Evolutionary conservation across 2,888 invertebrate species (phyloP).

Genomic region (Melanostoma mellinum): DNA sequence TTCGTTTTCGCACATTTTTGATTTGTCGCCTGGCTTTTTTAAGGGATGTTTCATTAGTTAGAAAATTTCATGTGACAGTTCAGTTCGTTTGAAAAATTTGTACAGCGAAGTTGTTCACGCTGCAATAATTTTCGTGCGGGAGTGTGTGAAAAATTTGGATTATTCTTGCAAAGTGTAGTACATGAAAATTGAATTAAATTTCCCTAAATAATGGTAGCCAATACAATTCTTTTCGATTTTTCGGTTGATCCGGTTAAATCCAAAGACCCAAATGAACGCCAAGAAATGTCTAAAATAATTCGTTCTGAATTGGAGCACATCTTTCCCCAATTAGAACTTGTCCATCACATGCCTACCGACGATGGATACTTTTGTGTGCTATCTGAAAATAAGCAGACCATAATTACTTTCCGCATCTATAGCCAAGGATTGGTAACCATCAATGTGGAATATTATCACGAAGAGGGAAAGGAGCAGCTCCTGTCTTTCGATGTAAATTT

Average conservation of each 20-base stretch:
- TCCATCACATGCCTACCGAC: conserved; percentile 86
- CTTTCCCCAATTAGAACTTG: conserved; percentile 87
- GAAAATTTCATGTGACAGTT: conserved; percentile 17
- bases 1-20: neutral
- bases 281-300: conserved; percentile 86
- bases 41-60: conserved; percentile 3
- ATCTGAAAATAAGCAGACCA: conserved; percentile 87
- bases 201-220: conserved; percentile 86
- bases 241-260: conserved; percentile 88
- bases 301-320: conserved; percentile 88
- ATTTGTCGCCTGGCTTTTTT: neutral
- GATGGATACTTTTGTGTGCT: conserved; percentile 88
- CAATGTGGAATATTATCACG: conserved; percentile 92
- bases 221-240: conserved; percentile 91
- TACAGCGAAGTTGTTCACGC: neutral
- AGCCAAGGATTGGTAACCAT: conserved; percentile 90
- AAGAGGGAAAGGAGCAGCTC: conserved; percentile 88
- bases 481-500: conserved; percentile 89
- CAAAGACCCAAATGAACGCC: conserved; percentile 86
- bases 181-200: conserved; percentile 43
- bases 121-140: conserved; percentile 13
- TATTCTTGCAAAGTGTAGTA: neutral
- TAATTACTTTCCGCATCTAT: conserved; percentile 88
- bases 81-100: conserved; percentile 50
- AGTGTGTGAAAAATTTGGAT: conserved; percentile 17